These are phyloP conservation scores for Nicator chloris DNA, from an alignment of 2,113 vertebrate genomes.

Conservation along the genomic window DNA sequence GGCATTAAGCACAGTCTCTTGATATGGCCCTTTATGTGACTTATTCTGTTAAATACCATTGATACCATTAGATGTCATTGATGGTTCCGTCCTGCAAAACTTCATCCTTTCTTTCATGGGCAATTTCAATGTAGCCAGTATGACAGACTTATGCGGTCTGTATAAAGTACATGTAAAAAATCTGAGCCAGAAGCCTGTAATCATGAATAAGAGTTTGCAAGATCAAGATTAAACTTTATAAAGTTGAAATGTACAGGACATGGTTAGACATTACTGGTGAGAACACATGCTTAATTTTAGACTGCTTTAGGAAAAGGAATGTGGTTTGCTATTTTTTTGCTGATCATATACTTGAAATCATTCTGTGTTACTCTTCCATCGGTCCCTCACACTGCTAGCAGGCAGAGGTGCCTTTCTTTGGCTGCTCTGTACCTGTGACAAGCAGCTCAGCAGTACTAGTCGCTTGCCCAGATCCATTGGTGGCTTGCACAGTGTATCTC, in stretches of 20 bases:
- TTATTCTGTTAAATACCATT: background rate
- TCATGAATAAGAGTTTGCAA: background rate
- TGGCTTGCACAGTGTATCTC: slow-evolving; percentile 92
- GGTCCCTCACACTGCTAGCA: background rate
- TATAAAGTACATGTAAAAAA: background rate
- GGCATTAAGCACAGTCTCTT: background rate
- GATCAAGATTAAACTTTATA: background rate
- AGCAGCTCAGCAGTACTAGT: slow-evolving; percentile 97
- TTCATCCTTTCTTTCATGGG: background rate
- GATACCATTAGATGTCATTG: background rate
- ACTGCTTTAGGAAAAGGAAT: background rate
- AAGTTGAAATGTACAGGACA: background rate
- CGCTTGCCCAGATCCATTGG: slow-evolving; percentile 96
- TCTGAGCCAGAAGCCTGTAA: background rate
- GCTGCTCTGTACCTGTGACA: slow-evolving; percentile 82
- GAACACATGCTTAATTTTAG: background rate
- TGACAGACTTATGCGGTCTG: no score
- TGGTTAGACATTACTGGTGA: background rate
- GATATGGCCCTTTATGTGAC: background rate
- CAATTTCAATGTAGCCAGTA: background rate
- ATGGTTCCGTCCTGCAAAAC: background rate
- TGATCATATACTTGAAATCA: background rate
- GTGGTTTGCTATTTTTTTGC: background rate
- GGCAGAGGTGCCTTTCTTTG: background rate
- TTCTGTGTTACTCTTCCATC: background rate